phyloP scores from a whole-genome alignment of 2,888 invertebrate species.

The Iselma pallidipennis region DNA sequence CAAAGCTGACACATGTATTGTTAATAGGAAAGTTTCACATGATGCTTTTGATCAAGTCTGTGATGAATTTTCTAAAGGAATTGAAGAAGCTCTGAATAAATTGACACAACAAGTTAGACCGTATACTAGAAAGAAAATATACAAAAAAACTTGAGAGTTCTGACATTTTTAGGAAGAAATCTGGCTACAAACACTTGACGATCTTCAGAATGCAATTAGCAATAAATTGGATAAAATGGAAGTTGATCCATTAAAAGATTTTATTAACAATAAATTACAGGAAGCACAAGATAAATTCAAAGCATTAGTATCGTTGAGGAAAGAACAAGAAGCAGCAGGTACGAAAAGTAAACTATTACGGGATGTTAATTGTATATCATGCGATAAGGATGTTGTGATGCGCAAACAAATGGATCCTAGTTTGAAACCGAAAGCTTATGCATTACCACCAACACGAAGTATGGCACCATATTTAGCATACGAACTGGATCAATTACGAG shows the following conservation, averaged over 20 bases:
- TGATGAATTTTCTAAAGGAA: slow-evolving; percentile 66
- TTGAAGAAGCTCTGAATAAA: slow-evolving; percentile 67
- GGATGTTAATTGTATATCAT: slow-evolving; percentile 77
- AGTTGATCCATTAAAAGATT: slow-evolving; percentile 66
- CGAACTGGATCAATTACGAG: slow-evolving; percentile 64
- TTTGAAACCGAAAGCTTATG: slow-evolving; percentile 57
- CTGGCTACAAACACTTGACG: slow-evolving; percentile 69
- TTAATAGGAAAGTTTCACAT: slow-evolving; percentile 74
- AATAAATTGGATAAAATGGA: slow-evolving; percentile 69
- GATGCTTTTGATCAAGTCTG: slow-evolving; percentile 73
- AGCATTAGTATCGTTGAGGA: slow-evolving; percentile 61
- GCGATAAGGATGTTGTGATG: slow-evolving; percentile 77
- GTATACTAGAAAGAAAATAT: too few species aligned
- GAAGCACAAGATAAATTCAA: slow-evolving; percentile 66
- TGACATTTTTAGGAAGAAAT: slow-evolving; percentile 59
- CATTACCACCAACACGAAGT: slow-evolving; percentile 62
- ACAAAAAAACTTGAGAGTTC: too few species aligned
- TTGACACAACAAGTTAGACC: slow-evolving; percentile 62
- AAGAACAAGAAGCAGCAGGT: slow-evolving; percentile 73
- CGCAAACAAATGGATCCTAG: slow-evolving; percentile 59
- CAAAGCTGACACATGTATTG: slow-evolving; percentile 70
- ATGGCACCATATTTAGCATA: slow-evolving; percentile 75
- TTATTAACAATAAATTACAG: slow-evolving; percentile 65
- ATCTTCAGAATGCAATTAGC: slow-evolving; percentile 69
- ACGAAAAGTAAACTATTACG: slow-evolving; percentile 67